Conservation (phyloP, 2,113 vertebrate species). For the Scomber scombrus region DNA sequence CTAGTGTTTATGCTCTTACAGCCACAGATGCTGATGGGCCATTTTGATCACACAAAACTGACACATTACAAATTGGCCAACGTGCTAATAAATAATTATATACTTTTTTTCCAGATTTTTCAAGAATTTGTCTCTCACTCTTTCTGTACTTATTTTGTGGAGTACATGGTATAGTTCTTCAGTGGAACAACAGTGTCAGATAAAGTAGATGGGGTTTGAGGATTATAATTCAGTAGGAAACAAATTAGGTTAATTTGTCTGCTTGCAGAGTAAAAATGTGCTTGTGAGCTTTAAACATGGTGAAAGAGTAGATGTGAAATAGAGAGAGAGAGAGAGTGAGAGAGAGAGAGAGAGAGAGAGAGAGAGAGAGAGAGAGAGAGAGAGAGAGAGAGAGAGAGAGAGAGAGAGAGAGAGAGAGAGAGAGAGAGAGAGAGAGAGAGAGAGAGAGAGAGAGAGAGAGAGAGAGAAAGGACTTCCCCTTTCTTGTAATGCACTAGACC, state of each 20-base stretch:
- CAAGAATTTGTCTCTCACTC: fast-evolving
- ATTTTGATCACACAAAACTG: background rate
- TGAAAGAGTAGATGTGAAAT: conserved; percentile 7
- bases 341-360: no score
- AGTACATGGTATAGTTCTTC: background rate
- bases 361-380: no score
- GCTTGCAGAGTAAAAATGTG: conserved; percentile 16
- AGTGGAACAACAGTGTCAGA: background rate
- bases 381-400: background rate
- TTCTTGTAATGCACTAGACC: conserved; percentile 71
- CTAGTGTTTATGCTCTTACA: no score
- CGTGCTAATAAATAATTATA: background rate
- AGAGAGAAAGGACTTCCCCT: conserved; percentile 60
- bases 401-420: conserved; percentile 20
- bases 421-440: background rate
- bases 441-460: conserved; percentile 14
- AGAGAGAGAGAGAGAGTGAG: no score
- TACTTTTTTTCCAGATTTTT: no score
- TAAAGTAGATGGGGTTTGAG: conserved; percentile 2
- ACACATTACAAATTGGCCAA: background rate
- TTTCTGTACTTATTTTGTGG: background rate
- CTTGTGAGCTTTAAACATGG: conserved; percentile 33
- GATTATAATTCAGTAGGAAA: background rate
- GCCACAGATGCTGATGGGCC: background rate
- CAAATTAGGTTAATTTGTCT: conserved; percentile 31